Evolutionary conservation across 2,888 invertebrate species (phyloP).

Genomic region (Xestobium rufovillosum): DNA sequence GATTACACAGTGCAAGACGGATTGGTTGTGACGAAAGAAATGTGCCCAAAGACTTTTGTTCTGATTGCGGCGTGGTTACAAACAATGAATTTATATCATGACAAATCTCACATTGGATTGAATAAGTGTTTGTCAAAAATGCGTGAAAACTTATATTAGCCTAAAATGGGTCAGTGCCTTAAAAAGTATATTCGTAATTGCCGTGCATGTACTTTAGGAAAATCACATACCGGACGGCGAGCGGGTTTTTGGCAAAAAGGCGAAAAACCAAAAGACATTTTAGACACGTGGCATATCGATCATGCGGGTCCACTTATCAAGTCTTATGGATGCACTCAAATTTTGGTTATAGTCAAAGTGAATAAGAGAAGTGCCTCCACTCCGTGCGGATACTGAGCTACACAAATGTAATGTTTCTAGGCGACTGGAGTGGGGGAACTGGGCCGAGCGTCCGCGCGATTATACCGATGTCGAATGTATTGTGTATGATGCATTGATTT

Average conservation of each 20-base stretch:
- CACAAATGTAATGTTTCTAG: too few species aligned
- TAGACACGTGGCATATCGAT: conserved; percentile 24
- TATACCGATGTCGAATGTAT: too few species aligned
- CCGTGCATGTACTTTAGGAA: conserved; percentile 15
- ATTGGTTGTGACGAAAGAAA: background rate
- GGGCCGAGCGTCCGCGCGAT: too few species aligned
- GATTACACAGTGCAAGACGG: background rate
- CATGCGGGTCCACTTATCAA: conserved; percentile 23
- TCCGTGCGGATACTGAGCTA: too few species aligned
- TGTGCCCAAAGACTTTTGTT: background rate
- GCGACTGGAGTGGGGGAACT: too few species aligned
- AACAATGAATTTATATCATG: conserved; percentile 8
- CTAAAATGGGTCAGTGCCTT: conserved; percentile 11
- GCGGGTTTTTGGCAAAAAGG: conserved; percentile 16
- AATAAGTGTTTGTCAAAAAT: conserved; percentile 10
- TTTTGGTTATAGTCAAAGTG: conserved; percentile 21
- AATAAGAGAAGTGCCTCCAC: too few species aligned
- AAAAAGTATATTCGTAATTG: conserved; percentile 17
- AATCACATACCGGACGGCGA: conserved; percentile 24
- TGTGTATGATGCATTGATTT: too few species aligned
- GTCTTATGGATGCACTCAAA: conserved; percentile 17
- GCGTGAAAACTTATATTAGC: conserved; percentile 13
- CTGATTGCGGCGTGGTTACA: conserved; percentile 5
- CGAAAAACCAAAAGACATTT: conserved; percentile 18
- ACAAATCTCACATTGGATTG: conserved; percentile 14